Conservation (phyloP, 2,797 vertebrate genomes). For the Petrocephalus sullivani region DNA sequence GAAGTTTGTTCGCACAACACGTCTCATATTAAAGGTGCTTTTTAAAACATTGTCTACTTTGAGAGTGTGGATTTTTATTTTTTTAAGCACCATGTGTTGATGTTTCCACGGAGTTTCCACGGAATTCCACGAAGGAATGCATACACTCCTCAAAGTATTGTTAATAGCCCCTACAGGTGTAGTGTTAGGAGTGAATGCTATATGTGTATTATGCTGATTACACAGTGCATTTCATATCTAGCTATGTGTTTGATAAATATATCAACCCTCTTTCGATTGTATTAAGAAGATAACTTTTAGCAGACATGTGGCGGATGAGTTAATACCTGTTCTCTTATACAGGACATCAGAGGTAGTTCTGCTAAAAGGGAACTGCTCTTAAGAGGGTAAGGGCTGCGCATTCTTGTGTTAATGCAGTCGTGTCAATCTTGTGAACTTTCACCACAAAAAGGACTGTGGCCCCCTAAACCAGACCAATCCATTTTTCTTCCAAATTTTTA, state of each 20-base stretch:
- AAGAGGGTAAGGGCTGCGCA: background rate
- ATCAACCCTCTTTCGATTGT: background rate
- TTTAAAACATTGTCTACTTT: slow-evolving; percentile 12
- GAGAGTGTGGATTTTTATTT: slow-evolving; percentile 11
- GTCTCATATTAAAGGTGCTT: slow-evolving; percentile 26
- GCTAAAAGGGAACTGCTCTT: background rate
- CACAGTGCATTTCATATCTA: background rate
- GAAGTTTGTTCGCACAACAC: slow-evolving; percentile 32
- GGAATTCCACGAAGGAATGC: slow-evolving; percentile 20
- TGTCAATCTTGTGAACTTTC: background rate
- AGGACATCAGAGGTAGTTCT: background rate
- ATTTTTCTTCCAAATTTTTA: too few relatives aligned
- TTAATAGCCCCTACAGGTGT: slow-evolving; percentile 23
- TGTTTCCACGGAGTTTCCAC: background rate
- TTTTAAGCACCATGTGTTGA: slow-evolving; percentile 20
- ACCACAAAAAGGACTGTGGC: background rate
- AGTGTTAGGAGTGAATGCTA: slow-evolving; percentile 15
- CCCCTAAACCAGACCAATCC: background rate
- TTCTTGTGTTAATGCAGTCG: background rate
- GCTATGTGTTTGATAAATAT: background rate
- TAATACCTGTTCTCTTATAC: background rate
- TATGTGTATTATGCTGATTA: slow-evolving; percentile 23
- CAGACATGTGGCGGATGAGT: background rate
- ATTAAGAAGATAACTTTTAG: background rate
- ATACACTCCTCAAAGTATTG: slow-evolving; percentile 27